Conservation (phyloP, 2,113 vertebrate genomes). For the Cyanocitta stelleri region DNA sequence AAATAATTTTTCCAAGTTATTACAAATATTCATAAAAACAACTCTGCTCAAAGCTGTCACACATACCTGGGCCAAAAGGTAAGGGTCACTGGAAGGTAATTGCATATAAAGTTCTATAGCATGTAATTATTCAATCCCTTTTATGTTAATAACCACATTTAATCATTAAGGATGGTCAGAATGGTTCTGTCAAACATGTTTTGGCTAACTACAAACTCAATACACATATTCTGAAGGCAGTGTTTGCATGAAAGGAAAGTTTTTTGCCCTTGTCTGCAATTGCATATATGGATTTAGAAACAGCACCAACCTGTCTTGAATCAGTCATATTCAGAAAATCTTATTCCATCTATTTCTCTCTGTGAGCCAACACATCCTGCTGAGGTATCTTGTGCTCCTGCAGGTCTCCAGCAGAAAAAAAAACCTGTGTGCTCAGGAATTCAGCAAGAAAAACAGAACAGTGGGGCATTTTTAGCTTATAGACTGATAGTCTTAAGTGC, state of each 20-base stretch:
- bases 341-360: not conserved
- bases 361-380: accelerated
- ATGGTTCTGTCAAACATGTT: not conserved
- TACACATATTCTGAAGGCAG: not conserved
- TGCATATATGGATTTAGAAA: not conserved
- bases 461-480: not conserved
- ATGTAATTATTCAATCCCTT: not conserved
- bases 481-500: not conserved
- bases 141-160: not conserved
- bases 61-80: not conserved
- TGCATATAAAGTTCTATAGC: not conserved
- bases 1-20: not conserved
- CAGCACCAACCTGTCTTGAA: not conserved
- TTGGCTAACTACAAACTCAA: not conserved
- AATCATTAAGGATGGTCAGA: not conserved
- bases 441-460: not conserved
- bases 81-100: not conserved
- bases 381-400: not conserved
- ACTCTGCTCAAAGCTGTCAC: not conserved
- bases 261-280: not conserved
- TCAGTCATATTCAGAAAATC: not conserved
- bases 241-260: not conserved
- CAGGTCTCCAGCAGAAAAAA: not conserved
- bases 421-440: not conserved
- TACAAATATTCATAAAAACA: not conserved